A percentile compares a stretch with the other conserved stretches of the same genome.
Conservation (phyloP, 2,888 invertebrate genomes). For the Phaonia tiefii region DNA sequence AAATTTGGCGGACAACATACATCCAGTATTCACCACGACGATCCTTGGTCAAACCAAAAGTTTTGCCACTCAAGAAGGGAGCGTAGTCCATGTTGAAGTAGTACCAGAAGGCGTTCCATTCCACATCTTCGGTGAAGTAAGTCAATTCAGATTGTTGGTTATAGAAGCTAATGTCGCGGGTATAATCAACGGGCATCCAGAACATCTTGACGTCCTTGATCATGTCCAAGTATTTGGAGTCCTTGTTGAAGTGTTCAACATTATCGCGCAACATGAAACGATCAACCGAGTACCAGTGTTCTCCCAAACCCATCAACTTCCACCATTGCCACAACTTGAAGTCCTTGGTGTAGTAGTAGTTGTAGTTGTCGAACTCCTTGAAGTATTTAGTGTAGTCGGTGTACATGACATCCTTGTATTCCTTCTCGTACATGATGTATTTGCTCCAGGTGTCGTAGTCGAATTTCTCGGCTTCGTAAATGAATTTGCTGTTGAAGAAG, state of each 20-base stretch:
- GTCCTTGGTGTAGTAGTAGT: slow-evolving; percentile 69
- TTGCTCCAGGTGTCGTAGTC: slow-evolving; percentile 80
- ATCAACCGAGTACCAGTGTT: slow-evolving; percentile 72
- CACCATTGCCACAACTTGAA: slow-evolving; percentile 76
- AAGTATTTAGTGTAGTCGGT: slow-evolving; percentile 70
- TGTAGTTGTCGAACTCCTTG: slow-evolving; percentile 53
- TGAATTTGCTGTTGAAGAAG: slow-evolving; percentile 85
- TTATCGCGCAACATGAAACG: slow-evolving; percentile 75
- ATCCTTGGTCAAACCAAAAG: slow-evolving; percentile 82
- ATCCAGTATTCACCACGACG: slow-evolving; percentile 85
- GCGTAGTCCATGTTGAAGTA: slow-evolving; percentile 84
- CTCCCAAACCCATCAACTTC: slow-evolving; percentile 74
- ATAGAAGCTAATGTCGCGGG: slow-evolving; percentile 80
- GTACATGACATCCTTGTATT: slow-evolving; percentile 71
- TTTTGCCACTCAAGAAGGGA: slow-evolving; percentile 83
- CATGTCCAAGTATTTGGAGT: slow-evolving; percentile 71
- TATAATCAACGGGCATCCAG: slow-evolving; percentile 83
- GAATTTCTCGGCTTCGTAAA: slow-evolving; percentile 83
- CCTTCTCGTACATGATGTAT: slow-evolving; percentile 78
- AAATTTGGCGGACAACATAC: slow-evolving; percentile 85
- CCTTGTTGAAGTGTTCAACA: slow-evolving; percentile 71
- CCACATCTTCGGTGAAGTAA: slow-evolving; percentile 88
- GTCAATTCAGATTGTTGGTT: slow-evolving; percentile 83
- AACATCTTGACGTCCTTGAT: slow-evolving; percentile 74
- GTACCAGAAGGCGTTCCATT: slow-evolving; percentile 85